phyloP scores from a whole-genome alignment of 2,113 vertebrate species.

The Salvelinus alpinus region DNA sequence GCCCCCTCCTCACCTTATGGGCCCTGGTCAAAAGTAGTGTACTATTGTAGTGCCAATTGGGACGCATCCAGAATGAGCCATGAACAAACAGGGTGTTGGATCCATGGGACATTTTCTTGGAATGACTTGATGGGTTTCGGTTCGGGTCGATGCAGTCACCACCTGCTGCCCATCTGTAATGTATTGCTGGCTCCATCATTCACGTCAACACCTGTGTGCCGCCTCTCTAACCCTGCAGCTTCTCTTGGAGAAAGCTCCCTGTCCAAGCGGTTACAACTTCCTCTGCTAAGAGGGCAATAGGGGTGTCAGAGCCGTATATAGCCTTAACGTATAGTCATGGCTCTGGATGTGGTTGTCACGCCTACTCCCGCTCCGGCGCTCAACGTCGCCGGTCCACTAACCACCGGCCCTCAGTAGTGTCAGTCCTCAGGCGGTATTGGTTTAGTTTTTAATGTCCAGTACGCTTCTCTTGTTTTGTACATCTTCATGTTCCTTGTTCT shows the following conservation, averaged over 20 bases:
- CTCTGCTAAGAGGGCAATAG: not conserved
- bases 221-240: constrained; percentile 19
- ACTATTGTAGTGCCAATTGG: too few species aligned
- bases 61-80: not conserved
- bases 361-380: too few species aligned
- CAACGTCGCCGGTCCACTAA: too few species aligned
- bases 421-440: too few species aligned
- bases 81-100: constrained; percentile 25
- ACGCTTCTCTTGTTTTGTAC: too few species aligned
- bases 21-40: too few species aligned
- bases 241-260: constrained; percentile 17
- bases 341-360: not conserved
- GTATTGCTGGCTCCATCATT: constrained; percentile 35
- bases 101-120: constrained; percentile 56
- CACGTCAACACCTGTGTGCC: constrained; percentile 15
- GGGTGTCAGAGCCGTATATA: not conserved
- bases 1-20: too few species aligned
- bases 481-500: too few species aligned
- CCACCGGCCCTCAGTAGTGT: too few species aligned
- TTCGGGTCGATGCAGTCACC: constrained; percentile 54
- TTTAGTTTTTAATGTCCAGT: too few species aligned
- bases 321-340: too few species aligned
- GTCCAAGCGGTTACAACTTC: constrained; percentile 30
- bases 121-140: constrained; percentile 65
- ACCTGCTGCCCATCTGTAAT: constrained; percentile 57